These are phyloP conservation scores for Spodoptera exigua DNA, from an alignment of 2,888 invertebrate species.

Conservation along the genomic window DNA sequence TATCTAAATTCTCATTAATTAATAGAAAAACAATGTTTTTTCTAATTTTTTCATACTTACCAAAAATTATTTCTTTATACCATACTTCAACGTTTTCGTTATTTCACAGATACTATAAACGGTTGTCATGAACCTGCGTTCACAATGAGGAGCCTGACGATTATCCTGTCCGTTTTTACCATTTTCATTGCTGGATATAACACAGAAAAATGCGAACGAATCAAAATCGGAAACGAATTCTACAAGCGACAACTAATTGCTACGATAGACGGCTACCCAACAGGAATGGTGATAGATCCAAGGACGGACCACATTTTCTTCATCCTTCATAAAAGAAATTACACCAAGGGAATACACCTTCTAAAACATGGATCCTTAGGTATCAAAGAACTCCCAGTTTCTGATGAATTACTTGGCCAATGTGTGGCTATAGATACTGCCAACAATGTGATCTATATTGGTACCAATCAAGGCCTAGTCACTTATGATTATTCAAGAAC, in stretches of 20 bases:
- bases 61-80: too few species aligned
- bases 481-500: slow-evolving; percentile 78
- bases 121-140: slow-evolving; percentile 71
- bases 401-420: slow-evolving; percentile 80
- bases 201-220: slow-evolving; percentile 79
- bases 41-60: too few species aligned
- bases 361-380: slow-evolving; percentile 81
- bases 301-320: slow-evolving; percentile 82
- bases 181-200: slow-evolving; percentile 45
- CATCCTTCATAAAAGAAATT: slow-evolving; percentile 81
- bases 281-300: slow-evolving; percentile 79
- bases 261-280: slow-evolving; percentile 81
- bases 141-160: slow-evolving; percentile 52
- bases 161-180: slow-evolving; percentile 54
- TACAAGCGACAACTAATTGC: slow-evolving; percentile 82
- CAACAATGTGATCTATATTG: slow-evolving; percentile 78
- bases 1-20: too few species aligned
- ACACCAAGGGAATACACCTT: slow-evolving; percentile 82
- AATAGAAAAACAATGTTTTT: too few species aligned
- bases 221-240: slow-evolving; percentile 78
- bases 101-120: slow-evolving; percentile 45
- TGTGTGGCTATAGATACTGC: slow-evolving; percentile 76
- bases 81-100: not conserved
- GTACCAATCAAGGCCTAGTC: slow-evolving; percentile 82
- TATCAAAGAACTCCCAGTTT: slow-evolving; percentile 76